These are phyloP conservation scores for Lamproptera curius DNA, from an alignment of 2,888 invertebrate genomes.

Conservation along the genomic window DNA sequence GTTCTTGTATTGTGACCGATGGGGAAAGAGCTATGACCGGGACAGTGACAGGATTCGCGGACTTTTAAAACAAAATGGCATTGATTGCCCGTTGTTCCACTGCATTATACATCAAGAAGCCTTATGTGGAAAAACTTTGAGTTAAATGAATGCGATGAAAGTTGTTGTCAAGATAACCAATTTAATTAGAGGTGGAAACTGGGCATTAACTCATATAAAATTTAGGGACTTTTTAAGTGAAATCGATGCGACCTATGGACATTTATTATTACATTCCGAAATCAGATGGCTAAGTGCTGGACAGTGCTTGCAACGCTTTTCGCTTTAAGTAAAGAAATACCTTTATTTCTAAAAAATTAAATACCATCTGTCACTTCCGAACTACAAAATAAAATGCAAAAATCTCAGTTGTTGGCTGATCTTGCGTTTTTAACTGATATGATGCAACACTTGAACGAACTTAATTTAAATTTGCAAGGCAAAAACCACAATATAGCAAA, in stretches of 20 bases:
- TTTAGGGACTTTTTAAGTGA: neutral
- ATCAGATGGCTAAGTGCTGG: too few relatives aligned
- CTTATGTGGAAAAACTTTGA: slow-evolving; percentile 8
- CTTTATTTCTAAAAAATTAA: neutral
- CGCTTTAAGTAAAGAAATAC: neutral
- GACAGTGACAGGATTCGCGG: too few relatives aligned
- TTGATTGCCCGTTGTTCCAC: too few relatives aligned
- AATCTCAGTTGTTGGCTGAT: too few relatives aligned
- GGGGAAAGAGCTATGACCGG: too few relatives aligned
- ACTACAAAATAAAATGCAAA: neutral
- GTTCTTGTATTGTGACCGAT: too few relatives aligned
- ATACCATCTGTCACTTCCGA: neutral
- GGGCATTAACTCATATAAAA: neutral
- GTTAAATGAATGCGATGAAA: too few relatives aligned
- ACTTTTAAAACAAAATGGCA: slow-evolving; percentile 11
- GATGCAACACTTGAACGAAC: neutral
- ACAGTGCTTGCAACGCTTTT: neutral
- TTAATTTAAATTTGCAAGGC: neutral
- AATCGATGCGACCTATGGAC: neutral
- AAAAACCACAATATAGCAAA: neutral
- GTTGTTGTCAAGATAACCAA: too few relatives aligned
- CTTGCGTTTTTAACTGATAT: too few relatives aligned
- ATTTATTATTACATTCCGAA: neutral
- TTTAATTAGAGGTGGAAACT: slow-evolving; percentile 7
- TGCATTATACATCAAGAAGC: slow-evolving; percentile 7